phyloP scores from a whole-genome alignment of 2,888 invertebrate species.

The Chalcosyrphus nemorum region DNA sequence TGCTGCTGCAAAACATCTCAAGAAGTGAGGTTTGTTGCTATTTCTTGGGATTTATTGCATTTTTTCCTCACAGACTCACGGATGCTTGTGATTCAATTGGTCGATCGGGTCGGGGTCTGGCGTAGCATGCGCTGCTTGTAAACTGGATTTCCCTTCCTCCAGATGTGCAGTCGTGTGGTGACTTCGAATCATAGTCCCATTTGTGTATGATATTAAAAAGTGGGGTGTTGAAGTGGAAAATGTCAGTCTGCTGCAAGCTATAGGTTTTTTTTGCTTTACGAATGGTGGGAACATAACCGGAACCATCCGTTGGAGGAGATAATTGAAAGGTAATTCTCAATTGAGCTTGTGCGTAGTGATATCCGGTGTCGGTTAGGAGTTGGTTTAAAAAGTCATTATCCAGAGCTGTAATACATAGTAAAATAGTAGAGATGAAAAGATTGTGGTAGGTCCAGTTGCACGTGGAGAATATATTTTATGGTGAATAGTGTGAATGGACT shows the following conservation, averaged over 20 bases:
- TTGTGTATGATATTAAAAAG: not conserved
- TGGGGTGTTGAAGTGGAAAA: slow-evolving; percentile 19
- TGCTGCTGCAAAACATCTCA: slow-evolving; percentile 8
- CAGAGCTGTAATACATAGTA: not conserved
- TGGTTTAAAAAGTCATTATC: not conserved
- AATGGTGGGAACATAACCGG: not conserved
- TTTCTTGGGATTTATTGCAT: slow-evolving; percentile 38
- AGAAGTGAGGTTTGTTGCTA: slow-evolving; percentile 27
- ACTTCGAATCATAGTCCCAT: not conserved
- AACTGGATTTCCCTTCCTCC: slow-evolving; percentile 26
- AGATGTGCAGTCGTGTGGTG: not conserved
- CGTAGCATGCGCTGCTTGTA: slow-evolving; percentile 47
- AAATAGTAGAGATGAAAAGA: not conserved
- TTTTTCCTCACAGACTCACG: slow-evolving; percentile 5
- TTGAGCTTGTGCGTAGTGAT: not conserved
- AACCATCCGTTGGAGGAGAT: not conserved
- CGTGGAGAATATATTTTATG: no score
- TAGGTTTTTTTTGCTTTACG: not conserved
- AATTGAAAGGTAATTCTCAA: slow-evolving; percentile 14
- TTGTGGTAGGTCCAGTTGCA: no score
- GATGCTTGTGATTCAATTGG: slow-evolving; percentile 12
- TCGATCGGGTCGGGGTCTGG: not conserved
- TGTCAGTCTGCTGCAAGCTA: not conserved
- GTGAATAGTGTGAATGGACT: no score
- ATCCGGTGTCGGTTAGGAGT: not conserved